Base-by-base conservation (phyloP, 2,797 vertebrate species). In the Pseudomugil tenellus region DNA sequence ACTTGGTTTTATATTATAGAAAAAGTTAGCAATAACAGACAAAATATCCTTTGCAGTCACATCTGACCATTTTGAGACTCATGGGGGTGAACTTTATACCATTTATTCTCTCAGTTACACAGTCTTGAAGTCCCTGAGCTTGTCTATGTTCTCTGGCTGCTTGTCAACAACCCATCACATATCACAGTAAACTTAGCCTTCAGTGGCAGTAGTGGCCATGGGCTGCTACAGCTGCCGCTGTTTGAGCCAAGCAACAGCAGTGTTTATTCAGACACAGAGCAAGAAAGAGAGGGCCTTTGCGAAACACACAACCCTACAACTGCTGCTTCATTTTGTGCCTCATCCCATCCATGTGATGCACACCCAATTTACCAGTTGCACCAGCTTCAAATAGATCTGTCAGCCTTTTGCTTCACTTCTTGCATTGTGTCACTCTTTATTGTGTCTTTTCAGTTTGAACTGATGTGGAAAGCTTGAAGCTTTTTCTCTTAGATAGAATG, bases 241-340 rank as follows among this genome's bases (percentile, higher is more conserved):
- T 71, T 72, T 55, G 63, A 76, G 72, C 69, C 14, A 28, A 77
- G 80, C 64, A 76, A 62, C 71, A 35, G 61, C n/a, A 26, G 32
- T 85, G 79, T 84, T 86, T 82, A 86, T 84, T 64, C 80, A 87
- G 81, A 83, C 81, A 41, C 73, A 72, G 72, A 76, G 68, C 32
- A 61, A 84, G 73, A 76, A 64, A 71, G 77, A 76, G 67, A 55
- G 73, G 85, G 84, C 79, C 76, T 0, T 41, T 69, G 74, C 54
- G 70, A 83, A 81, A 77, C 74, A 74, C 82, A 74, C 82, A 84
- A 74, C 79, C 79, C 64, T 73, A 74, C 83, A 83, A 81, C 61
- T 81, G 70, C 74, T 49, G 35, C 85, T 75, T 70, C 58, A 56
- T 78, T 73, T 57, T 73, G 62, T 46, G 65, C 69, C 65, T 76